These are phyloP conservation scores for Norana najaformis DNA, from an alignment of 2,888 invertebrate genomes.

Conservation along the genomic window DNA sequence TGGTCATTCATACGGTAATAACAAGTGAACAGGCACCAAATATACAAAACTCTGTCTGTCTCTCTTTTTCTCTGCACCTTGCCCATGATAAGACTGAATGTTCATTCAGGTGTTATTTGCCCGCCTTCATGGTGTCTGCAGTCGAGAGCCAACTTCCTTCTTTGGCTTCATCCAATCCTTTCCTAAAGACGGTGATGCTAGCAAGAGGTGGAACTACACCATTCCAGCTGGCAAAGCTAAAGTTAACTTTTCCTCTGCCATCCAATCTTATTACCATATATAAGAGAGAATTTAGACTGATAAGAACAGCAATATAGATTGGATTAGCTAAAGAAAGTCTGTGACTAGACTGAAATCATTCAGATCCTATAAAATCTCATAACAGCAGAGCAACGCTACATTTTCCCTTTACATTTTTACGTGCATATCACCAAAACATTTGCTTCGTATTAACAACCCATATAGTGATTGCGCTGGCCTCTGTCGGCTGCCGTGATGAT, in stretches of 20 bases:
- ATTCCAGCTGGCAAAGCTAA: not conserved
- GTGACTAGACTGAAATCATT: not conserved
- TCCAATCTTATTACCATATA: not conserved
- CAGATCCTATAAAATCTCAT: constrained; percentile 7
- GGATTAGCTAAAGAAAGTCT: not conserved
- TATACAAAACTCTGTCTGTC: no score
- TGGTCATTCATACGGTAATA: no score
- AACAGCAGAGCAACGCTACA: not conserved
- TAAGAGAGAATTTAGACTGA: not conserved
- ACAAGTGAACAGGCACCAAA: no score
- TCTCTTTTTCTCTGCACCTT: no score
- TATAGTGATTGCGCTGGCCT: not conserved
- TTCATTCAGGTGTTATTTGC: no score
- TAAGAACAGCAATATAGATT: not conserved
- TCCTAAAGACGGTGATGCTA: no score
- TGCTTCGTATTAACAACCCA: not conserved
- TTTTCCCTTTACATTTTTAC: not conserved
- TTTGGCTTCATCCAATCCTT: no score
- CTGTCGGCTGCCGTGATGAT: not conserved
- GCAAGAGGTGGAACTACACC: not conserved
- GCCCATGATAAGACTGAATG: no score
- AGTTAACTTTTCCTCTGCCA: not conserved
- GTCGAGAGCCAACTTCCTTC: no score
- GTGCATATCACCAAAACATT: not conserved
- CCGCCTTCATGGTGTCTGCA: no score